Base-by-base conservation (phyloP, 2,797 vertebrate species). In the Anguilla megastoma region DNA sequence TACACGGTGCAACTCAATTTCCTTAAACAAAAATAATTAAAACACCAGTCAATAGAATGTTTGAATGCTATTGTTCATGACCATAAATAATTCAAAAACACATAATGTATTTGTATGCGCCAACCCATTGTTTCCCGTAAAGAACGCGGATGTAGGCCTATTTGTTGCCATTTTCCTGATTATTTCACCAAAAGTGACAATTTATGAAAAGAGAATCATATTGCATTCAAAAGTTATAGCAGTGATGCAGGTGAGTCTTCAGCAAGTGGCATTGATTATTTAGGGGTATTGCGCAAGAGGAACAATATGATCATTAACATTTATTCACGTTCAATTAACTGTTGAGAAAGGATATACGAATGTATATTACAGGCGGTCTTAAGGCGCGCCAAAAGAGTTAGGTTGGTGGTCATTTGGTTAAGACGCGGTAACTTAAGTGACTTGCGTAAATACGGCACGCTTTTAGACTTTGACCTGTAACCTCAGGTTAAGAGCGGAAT, bases 21-120 rank as follows among this genome's bases (percentile, higher is more conserved):
- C 84, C 56, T 66, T 50, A 48, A 71, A 52, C 60, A 86, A 86
- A 66, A 84, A 82, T 82, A 82, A 63, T 63, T 41, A 63, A 85
- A 85, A 45, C 33, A 63, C 8, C 56, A 85, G 56, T 66, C 41
- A 4, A 33, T 14, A 41, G 9, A 21, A 58, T 41, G 14, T 30
- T 85, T 56, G 2, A 7, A 21, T 33, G n/a, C 16, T 85, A 85
- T 85, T 85, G 54, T 63, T 58, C 18, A 21, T 85, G 60, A 30
- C 6, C n/a, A 30, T 36, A 50, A 63, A 63, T 60, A 36, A 41
- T 58, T 16, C 54, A 60, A 27, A 30, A 21, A 85, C 21, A 63
- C 7, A 27, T n/a, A 27, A 69, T 69, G 4, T 66, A 21, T 54
- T 84, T 74, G 8, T 76, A 4, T 5, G 14, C 12, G 27, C 14